Conservation (phyloP, 2,888 invertebrate species). For the Oasisia sp. region DNA sequence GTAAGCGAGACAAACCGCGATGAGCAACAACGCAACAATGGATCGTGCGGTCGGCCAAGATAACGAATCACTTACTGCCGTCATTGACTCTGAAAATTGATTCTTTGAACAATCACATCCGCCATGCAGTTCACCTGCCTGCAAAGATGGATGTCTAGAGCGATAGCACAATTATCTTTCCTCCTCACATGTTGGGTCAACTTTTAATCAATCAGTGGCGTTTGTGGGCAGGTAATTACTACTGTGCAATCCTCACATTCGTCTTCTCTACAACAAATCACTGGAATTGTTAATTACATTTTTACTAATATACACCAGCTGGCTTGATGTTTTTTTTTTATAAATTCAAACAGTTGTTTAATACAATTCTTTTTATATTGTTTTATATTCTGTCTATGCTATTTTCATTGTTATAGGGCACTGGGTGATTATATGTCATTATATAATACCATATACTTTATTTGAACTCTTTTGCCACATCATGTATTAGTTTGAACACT, state of each 20-base stretch:
- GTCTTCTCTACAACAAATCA: neutral
- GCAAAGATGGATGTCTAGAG: constrained; percentile 17
- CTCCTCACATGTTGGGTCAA: neutral
- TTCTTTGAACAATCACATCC: constrained; percentile 17
- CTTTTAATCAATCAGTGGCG: neutral
- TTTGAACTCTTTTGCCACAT: neutral
- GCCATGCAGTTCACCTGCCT: constrained; percentile 3
- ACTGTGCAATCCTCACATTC: neutral
- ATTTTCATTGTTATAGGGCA: too few relatives aligned
- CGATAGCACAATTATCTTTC: constrained; percentile 17
- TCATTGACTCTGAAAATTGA: constrained; percentile 12
- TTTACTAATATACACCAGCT: neutral
- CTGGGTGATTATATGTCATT: too few relatives aligned
- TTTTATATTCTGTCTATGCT: too few relatives aligned
- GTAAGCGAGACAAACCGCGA: neutral
- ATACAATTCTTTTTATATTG: neutral
- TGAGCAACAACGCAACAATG: neutral
- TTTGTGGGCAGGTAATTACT: neutral
- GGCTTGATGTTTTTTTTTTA: neutral
- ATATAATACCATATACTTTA: neutral
- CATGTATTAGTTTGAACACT: neutral
- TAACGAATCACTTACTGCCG: neutral
- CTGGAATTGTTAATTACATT: neutral
- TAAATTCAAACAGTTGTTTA: neutral
- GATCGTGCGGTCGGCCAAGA: neutral